Conservation (phyloP, 2,888 invertebrate genomes). For the Netelia fuscicornis region DNA sequence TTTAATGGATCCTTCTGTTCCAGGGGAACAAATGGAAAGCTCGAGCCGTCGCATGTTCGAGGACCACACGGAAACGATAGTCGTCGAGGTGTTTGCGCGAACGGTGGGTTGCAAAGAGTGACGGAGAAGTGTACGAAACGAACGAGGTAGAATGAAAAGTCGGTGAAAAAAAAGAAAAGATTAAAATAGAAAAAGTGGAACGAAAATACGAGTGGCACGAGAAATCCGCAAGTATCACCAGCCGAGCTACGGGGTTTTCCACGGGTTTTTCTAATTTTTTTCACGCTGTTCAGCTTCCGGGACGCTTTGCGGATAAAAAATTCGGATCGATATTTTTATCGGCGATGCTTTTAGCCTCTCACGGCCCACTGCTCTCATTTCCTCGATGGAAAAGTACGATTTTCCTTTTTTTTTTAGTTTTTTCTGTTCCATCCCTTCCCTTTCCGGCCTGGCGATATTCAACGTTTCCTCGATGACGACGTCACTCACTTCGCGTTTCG, state of each 20-base stretch:
- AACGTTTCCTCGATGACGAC: too few species aligned
- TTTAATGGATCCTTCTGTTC: constrained; percentile 41
- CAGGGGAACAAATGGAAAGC: constrained; percentile 27
- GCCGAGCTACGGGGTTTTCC: constrained; percentile 25
- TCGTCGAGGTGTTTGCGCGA: constrained; percentile 12
- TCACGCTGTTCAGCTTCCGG: constrained; percentile 68
- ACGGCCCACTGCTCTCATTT: constrained; percentile 23
- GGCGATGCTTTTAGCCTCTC: constrained; percentile 46
- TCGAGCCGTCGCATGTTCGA: constrained; percentile 31
- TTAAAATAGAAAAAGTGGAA: not conserved
- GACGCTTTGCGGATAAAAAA: constrained; percentile 66
- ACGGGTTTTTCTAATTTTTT: constrained; percentile 70
- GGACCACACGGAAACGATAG: constrained; percentile 35
- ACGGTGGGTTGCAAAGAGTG: constrained; percentile 27
- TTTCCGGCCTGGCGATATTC: constrained; percentile 1
- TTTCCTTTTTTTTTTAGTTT: not conserved
- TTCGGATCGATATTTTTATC: constrained; percentile 75
- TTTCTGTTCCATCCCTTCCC: not conserved
- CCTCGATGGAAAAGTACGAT: not conserved
- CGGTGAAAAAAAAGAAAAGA: constrained; percentile 13
- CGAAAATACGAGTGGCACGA: not conserved
- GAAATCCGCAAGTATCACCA: constrained; percentile 17
- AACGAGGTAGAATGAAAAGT: constrained; percentile 15
- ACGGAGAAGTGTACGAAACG: constrained; percentile 37
- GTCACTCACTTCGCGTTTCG: too few species aligned